These are phyloP conservation scores for Anguilla pacifica DNA, from an alignment of 2,797 vertebrate species.

Conservation along the genomic window DNA sequence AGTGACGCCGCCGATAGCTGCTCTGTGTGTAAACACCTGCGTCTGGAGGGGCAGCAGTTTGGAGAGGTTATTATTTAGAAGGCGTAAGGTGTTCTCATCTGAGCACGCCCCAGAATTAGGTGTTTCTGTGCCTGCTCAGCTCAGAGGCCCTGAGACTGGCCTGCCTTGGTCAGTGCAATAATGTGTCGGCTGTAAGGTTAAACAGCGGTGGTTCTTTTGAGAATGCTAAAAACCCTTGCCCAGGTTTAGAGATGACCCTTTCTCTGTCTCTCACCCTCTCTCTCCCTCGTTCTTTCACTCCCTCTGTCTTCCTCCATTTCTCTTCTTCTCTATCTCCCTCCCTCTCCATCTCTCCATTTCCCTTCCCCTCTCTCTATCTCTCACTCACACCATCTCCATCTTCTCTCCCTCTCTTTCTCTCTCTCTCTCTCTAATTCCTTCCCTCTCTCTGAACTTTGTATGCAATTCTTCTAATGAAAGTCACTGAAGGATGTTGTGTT, in stretches of 20 bases:
- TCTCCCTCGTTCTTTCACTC: neutral
- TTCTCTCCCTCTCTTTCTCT: no score
- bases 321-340: no score
- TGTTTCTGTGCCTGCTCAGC: neutral
- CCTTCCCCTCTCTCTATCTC: no score
- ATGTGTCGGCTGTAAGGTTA: neutral
- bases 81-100: constrained; percentile 18
- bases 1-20: constrained; percentile 37
- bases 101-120: neutral
- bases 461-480: no score
- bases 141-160: neutral
- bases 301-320: no score
- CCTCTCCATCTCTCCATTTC: no score
- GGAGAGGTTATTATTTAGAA: constrained; percentile 24
- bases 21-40: constrained; percentile 23
- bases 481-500: no score
- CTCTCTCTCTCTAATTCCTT: no score
- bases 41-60: constrained; percentile 35
- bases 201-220: neutral
- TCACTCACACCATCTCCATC: no score
- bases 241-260: neutral
- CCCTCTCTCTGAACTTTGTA: no score
- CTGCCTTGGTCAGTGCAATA: neutral
- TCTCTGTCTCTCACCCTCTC: neutral
- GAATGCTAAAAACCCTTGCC: neutral